Percentiles rank a stretch among this genome's conserved stretches.
phyloP scores from a whole-genome alignment of 1,140 invertebrate genomes.

The Leptopilina clavipes region DNA sequence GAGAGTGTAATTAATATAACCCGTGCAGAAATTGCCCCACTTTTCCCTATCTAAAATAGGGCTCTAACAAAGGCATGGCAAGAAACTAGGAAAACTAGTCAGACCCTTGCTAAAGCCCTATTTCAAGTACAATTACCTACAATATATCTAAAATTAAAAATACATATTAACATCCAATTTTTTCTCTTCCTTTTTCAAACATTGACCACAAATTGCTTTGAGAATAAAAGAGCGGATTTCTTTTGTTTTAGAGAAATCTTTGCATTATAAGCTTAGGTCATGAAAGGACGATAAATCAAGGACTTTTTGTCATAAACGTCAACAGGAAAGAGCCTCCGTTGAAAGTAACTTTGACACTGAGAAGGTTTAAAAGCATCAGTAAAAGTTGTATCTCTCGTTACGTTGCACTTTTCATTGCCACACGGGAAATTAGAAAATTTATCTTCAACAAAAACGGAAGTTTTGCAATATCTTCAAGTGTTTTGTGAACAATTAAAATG shows the following conservation, averaged over 20 bases:
- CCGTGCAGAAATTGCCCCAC: too few relatives aligned
- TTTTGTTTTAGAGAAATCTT: neutral
- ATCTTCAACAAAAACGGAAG: neutral
- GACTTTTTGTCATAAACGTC: conserved; percentile 12
- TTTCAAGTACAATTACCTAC: too few relatives aligned
- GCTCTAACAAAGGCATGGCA: too few relatives aligned
- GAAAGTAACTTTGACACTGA: conserved; percentile 19
- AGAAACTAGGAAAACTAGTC: too few relatives aligned
- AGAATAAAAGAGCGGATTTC: neutral
- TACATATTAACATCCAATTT: too few relatives aligned
- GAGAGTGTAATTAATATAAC: too few relatives aligned
- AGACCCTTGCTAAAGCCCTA: too few relatives aligned
- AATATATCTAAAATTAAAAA: too few relatives aligned
- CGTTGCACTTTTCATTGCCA: neutral
- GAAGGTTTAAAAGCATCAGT: neutral
- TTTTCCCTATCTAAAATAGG: too few relatives aligned
- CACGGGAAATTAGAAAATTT: neutral
- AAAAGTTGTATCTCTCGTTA: neutral
- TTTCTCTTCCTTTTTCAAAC: neutral
- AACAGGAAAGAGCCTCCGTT: neutral
- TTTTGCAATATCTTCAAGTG: neutral
- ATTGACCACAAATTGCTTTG: neutral
- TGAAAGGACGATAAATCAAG: neutral
- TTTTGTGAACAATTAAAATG: too few relatives aligned
- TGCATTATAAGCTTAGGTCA: neutral